Evolutionary conservation across 2,797 vertebrate species (phyloP).

Genomic region (Urosaurus nigricauda): DNA sequence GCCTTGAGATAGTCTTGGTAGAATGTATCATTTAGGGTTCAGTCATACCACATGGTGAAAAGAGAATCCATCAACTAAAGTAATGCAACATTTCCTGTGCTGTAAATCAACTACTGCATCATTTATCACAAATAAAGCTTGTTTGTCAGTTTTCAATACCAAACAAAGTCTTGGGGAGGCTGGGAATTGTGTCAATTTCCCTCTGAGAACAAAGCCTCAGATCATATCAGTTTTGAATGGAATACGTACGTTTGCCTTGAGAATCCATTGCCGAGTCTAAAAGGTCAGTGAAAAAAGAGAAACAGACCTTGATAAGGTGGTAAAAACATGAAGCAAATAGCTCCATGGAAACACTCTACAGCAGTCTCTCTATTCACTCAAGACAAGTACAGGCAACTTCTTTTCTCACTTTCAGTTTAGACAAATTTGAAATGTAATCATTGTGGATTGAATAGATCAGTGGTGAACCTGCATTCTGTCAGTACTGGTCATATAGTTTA

Average conservation of each 20-base stretch:
- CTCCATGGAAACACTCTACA: conserved; percentile 5
- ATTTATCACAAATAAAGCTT: too few relatives aligned
- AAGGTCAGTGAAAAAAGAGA: not conserved
- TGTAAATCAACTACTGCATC: too few relatives aligned
- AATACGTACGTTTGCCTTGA: not conserved
- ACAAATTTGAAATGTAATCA: conserved; percentile 31
- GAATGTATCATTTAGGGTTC: too few relatives aligned
- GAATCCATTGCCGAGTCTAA: not conserved
- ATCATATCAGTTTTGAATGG: not conserved
- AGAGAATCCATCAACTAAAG: too few relatives aligned
- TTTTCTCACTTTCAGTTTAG: conserved; percentile 38
- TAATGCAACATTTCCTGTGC: too few relatives aligned
- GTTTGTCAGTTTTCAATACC: too few relatives aligned
- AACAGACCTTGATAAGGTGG: conserved; percentile 12
- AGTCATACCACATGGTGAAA: too few relatives aligned
- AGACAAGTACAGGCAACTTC: not conserved
- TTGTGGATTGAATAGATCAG: conserved; percentile 4
- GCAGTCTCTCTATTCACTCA: not conserved
- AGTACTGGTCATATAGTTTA: not conserved
- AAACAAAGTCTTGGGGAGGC: too few relatives aligned
- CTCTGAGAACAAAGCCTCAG: not conserved
- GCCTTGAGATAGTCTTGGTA: too few relatives aligned
- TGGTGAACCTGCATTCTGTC: conserved; percentile 4
- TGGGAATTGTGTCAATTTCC: too few relatives aligned
- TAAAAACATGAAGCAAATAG: conserved; percentile 1